Base-by-base conservation (phyloP, 2,888 invertebrate species). In the Ophion ellenae region DNA sequence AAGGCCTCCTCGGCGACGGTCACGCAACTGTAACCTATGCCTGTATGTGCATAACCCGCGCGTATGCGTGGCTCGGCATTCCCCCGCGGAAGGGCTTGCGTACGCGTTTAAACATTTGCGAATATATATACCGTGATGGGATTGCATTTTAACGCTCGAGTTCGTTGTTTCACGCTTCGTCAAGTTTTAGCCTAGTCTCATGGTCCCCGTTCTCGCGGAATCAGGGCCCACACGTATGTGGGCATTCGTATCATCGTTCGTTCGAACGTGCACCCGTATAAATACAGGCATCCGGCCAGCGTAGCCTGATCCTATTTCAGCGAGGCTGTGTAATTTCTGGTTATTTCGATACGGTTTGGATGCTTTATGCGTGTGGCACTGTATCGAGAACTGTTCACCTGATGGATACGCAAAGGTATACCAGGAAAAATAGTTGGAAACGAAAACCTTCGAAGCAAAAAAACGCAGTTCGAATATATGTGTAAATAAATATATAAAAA, bases 101-200 rank as follows among this genome's bases (percentile, higher is more conserved):
- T 47, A 47, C 73, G 32, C 53, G 14, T 70, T 57, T 53, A 36
- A 53, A 45, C 66, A 66, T 73, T 66, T 61, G 53, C 53, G 53
- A 67, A 81, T 24, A 24, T 24, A 24, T 24, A 24, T 74, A 74
- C 61, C 71, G 63, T 57, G 40, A 53, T 28, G 57, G 32, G 64
- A 78, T 81, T 77, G 74, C 57, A 81, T 81, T 81, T 73, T 69
- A 74, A 70, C 69, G 84, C 63, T 78, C 17, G 40, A 17, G 63
- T 66, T 78, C 66, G 73, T 81, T 45, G 45, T 28, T 53, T 64
- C 20, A 32, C 69, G 75, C 20, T 75, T 53, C 45, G 73, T 63
- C n/a, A 59, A 67, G 77, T 59, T 64, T 45, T 81, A 77, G 36
- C 73, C 70, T 59, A 28, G n/a, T 57, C 64, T 59, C 36, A 47